phyloP scores from a whole-genome alignment of 2,888 invertebrate genomes.

The Bruchidius siliquastri region DNA sequence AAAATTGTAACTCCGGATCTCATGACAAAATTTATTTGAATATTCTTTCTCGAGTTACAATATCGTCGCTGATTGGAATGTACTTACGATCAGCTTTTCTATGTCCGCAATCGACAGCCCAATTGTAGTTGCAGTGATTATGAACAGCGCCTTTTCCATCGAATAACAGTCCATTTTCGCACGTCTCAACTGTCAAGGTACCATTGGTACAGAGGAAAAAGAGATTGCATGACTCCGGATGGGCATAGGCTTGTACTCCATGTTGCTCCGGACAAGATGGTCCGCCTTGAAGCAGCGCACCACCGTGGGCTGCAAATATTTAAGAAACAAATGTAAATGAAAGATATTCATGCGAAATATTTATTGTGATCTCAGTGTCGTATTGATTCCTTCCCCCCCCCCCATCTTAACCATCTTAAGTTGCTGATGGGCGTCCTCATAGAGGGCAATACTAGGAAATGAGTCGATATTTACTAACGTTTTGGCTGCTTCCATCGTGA shows the following conservation, averaged over 20 bases:
- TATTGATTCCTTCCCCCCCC: too few species aligned
- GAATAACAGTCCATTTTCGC: constrained; percentile 87
- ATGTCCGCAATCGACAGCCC: constrained; percentile 83
- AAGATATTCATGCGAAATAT: too few species aligned
- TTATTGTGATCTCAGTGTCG: too few species aligned
- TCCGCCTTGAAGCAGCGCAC: constrained; percentile 57
- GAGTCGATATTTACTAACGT: too few species aligned
- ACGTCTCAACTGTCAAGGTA: constrained; percentile 81
- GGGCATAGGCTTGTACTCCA: constrained; percentile 79
- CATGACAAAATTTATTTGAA: too few species aligned
- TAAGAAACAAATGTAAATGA: background rate
- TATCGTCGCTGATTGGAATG: background rate
- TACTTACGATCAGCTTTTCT: constrained; percentile 76
- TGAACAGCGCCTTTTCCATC: constrained; percentile 86
- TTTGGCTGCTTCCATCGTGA: too few species aligned
- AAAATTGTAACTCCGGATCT: too few species aligned
- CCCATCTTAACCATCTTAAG: too few species aligned
- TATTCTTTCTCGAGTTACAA: too few species aligned
- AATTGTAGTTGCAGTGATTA: constrained; percentile 91
- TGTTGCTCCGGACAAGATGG: constrained; percentile 77
- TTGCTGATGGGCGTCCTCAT: too few species aligned
- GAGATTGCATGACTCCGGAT: constrained; percentile 81
- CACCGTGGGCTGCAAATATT: constrained; percentile 54
- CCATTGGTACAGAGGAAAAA: constrained; percentile 92
- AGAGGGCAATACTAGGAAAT: too few species aligned